Evolutionary conservation across 1,140 invertebrate genomes (phyloP).

Genomic region (Dreissena polymorpha): DNA sequence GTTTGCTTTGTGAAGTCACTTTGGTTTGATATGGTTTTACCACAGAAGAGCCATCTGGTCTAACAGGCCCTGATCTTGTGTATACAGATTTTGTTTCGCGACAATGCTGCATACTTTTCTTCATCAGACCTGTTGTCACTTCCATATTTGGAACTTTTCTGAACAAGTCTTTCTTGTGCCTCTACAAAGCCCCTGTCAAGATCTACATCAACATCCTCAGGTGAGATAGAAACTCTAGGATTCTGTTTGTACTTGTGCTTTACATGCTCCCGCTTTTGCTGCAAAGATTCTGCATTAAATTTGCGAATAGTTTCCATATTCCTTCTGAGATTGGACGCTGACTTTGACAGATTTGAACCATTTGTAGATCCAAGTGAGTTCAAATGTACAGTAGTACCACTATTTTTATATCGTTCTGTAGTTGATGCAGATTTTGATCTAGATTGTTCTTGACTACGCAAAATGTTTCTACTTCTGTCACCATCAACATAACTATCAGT

Average conservation of each 20-base stretch:
- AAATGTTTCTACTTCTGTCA: background rate
- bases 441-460: background rate
- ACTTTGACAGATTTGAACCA: constrained; percentile 30
- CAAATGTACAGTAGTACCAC: background rate
- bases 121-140: constrained; percentile 51
- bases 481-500: background rate
- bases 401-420: constrained; percentile 13
- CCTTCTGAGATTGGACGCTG: constrained; percentile 36
- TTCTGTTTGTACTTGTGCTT: constrained; percentile 16
- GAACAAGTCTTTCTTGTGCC: background rate
- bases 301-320: constrained; percentile 37
- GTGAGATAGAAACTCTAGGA: constrained; percentile 25
- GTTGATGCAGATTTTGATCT: constrained; percentile 45
- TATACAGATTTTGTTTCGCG: constrained; percentile 42
- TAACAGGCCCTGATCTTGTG: constrained; percentile 33
- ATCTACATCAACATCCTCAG: constrained; percentile 22
- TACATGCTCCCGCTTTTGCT: constrained; percentile 41
- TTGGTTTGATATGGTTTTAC: too few relatives aligned
- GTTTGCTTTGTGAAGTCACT: too few relatives aligned
- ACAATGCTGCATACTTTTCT: constrained; percentile 50
- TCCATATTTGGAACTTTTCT: background rate
- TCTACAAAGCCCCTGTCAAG: background rate
- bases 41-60: background rate
- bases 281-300: constrained; percentile 27
- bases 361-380: background rate